A percentile compares a stretch with the other conserved stretches of the same genome.
Evolutionary conservation across 2,113 vertebrate species (phyloP).

Genomic region (Entomyzon cyanotis): DNA sequence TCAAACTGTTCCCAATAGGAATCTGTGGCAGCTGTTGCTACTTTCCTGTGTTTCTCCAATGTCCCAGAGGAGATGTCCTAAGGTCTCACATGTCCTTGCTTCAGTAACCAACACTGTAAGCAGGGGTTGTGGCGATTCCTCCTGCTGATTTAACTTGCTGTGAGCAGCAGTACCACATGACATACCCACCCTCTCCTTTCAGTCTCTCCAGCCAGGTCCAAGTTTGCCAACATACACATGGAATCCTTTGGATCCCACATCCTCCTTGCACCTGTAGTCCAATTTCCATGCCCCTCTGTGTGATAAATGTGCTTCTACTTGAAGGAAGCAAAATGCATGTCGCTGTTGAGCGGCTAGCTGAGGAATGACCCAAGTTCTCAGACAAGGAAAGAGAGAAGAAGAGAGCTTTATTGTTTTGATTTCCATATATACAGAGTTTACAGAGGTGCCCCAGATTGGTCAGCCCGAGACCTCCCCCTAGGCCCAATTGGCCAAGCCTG

Average conservation of each 20-base stretch:
- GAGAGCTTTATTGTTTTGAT: too few species aligned
- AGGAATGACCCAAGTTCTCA: too few species aligned
- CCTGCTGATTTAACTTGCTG: neutral
- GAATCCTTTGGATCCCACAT: neutral
- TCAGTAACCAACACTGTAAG: neutral
- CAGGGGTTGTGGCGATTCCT: neutral
- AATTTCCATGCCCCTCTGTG: neutral
- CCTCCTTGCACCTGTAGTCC: rapidly evolving
- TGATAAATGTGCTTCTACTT: neutral
- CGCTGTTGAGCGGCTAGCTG: too few species aligned
- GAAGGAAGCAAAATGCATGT: neutral
- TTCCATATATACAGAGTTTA: too few species aligned
- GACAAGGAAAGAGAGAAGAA: too few species aligned
- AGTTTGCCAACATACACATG: neutral
- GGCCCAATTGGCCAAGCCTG: too few species aligned
- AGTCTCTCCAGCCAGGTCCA: neutral
- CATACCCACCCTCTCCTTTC: neutral
- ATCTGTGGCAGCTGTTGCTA: neutral
- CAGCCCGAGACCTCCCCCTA: too few species aligned
- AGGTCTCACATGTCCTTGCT: neutral
- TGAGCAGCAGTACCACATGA: neutral
- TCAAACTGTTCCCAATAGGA: neutral
- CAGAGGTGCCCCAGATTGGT: too few species aligned
- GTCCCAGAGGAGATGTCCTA: neutral
- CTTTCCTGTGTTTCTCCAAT: neutral